Conservation (phyloP, 2,113 vertebrate species). For the Taxidea taxus region DNA sequence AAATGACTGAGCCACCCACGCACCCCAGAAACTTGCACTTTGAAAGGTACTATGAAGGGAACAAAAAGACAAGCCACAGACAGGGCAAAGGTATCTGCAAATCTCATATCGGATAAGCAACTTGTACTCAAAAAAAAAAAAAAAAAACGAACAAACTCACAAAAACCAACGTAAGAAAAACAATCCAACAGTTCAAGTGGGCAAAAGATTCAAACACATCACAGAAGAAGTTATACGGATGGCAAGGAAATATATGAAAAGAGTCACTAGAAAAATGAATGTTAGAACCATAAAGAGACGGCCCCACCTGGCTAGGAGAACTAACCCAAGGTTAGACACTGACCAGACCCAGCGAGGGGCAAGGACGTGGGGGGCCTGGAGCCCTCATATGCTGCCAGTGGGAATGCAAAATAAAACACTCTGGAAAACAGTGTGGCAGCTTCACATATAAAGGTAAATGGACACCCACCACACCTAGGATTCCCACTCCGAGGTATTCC, state of each 20-base stretch:
- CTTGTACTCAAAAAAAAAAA: not conserved
- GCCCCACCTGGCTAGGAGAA: rapidly evolving
- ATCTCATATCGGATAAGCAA: not conserved
- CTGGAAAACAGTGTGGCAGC: not conserved
- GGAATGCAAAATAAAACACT: rapidly evolving
- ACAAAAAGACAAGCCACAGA: not conserved
- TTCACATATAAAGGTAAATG: not conserved
- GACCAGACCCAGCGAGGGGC: rapidly evolving
- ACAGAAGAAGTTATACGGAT: rapidly evolving
- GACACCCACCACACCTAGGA: rapidly evolving
- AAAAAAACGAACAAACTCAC: not conserved
- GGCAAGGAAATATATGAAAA: not conserved
- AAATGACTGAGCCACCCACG: not conserved
- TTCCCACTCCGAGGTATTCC: not conserved
- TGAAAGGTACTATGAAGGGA: not conserved
- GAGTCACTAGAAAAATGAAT: not conserved
- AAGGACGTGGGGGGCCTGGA: rapidly evolving
- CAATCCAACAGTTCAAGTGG: not conserved
- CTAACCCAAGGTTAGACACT: rapidly evolving
- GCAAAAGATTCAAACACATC: not conserved
- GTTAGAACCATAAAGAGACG: rapidly evolving
- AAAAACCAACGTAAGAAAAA: not conserved
- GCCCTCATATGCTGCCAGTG: rapidly evolving
- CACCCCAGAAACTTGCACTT: not conserved
- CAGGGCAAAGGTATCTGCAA: not conserved